Percentiles rank a stretch among this genome's conserved stretches.
Conservation (phyloP, 2,113 vertebrate species). For the Sorex fumeus region DNA sequence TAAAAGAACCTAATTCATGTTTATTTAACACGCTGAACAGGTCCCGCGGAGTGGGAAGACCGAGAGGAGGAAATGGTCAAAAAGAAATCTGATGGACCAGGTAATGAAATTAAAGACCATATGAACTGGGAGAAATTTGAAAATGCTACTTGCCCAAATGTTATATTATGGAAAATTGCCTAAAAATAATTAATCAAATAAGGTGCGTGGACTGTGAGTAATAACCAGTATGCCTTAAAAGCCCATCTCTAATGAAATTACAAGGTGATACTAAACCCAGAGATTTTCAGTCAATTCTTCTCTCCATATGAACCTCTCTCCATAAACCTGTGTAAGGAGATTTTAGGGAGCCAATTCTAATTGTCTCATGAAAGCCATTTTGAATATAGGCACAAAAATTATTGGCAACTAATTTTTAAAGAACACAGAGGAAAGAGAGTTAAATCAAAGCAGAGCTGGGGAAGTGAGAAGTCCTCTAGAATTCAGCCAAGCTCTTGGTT, state of each 20-base stretch:
- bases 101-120: slow-evolving; percentile 79
- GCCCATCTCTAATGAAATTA: not conserved
- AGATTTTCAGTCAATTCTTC: not conserved
- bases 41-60: slow-evolving; percentile 88
- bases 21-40: slow-evolving; percentile 70
- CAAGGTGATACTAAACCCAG: not conserved
- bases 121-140: not conserved
- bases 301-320: not conserved
- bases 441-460: not conserved
- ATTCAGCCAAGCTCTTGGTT: not conserved
- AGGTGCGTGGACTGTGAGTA: not conserved
- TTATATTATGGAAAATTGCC: not conserved
- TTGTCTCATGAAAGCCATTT: not conserved
- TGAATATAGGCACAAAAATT: not conserved
- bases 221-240: not conserved
- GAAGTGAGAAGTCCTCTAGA: not conserved
- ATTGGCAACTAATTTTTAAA: slow-evolving; percentile 11
- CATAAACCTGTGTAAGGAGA: not conserved
- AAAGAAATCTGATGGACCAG: slow-evolving; percentile 92
- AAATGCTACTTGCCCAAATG: not conserved
- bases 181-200: not conserved
- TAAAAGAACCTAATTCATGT: not conserved
- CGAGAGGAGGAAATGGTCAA: slow-evolving; percentile 88
- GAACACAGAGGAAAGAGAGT: not conserved
- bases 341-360: not conserved